Percentiles rank a stretch among this genome's conserved stretches.
Evolutionary conservation across 2,888 invertebrate genomes (phyloP).

Genomic region (Aphidoletes aphidimyza): DNA sequence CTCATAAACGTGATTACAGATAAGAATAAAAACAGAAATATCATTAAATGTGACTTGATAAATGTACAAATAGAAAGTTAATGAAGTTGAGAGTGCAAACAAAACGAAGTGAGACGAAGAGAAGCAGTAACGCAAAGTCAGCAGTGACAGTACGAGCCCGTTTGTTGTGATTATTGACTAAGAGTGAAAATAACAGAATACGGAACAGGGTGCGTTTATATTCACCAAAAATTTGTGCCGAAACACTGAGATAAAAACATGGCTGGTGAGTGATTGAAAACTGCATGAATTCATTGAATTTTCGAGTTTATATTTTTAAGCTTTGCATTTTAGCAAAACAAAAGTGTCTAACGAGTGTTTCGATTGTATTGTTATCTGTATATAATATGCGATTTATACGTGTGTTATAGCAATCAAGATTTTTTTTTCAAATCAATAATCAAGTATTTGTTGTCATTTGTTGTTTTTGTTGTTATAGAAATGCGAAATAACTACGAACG

Average conservation of each 20-base stretch:
- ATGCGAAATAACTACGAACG: slow-evolving; percentile 63
- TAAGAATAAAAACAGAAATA: neutral
- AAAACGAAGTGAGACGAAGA: neutral
- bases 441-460: neutral
- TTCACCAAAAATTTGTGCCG: neutral
- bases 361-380: too few relatives aligned
- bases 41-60: neutral
- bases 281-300: too few relatives aligned
- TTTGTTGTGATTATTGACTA: neutral
- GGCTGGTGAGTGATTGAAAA: slow-evolving; percentile 32
- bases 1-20: too few relatives aligned
- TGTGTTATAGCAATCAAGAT: neutral
- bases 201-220: slow-evolving; percentile 39
- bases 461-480: slow-evolving; percentile 44
- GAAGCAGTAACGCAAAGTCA: neutral
- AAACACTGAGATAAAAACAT: neutral
- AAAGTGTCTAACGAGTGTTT: too few relatives aligned
- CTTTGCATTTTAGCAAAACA: too few relatives aligned
- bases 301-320: too few relatives aligned
- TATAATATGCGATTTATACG: too few relatives aligned
- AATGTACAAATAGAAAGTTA: slow-evolving; percentile 11
- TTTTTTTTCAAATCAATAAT: neutral
- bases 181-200: too few relatives aligned
- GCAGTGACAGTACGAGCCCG: neutral
- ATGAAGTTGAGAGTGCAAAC: neutral